Conservation (phyloP, 2,888 invertebrate genomes). For the Pteria penguin region DNA sequence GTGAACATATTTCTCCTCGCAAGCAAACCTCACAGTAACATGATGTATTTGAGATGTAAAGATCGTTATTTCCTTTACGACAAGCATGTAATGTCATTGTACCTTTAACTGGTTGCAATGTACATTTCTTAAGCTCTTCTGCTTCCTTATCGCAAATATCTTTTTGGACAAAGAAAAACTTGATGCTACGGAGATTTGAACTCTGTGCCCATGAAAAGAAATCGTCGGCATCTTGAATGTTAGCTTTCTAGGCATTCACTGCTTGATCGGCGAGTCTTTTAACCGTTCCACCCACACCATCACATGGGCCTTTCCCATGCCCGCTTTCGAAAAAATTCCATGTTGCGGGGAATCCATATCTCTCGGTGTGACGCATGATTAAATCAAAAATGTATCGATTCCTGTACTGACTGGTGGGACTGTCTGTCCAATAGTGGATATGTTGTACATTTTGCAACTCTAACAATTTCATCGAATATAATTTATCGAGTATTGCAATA, state of each 20-base stretch:
- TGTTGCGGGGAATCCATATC: constrained; percentile 15
- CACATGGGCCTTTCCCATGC: constrained; percentile 6
- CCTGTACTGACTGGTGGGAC: constrained; percentile 51
- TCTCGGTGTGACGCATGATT: constrained; percentile 30
- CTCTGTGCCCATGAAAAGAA: neutral
- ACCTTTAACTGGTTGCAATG: constrained; percentile 5
- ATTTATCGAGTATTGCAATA: constrained; percentile 41
- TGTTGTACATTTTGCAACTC: constrained; percentile 8
- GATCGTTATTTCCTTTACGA: neutral
- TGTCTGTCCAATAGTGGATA: constrained; percentile 48
- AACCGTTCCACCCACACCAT: constrained; percentile 3
- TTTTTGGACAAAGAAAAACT: neutral
- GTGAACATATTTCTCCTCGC: no score
- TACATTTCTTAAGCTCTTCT: neutral
- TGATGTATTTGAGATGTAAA: constrained; percentile 9
- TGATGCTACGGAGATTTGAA: no score
- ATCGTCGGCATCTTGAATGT: constrained; percentile 4
- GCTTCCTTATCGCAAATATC: neutral
- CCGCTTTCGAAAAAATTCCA: constrained; percentile 20
- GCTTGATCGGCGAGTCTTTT: constrained; percentile 15
- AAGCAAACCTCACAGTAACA: constrained; percentile 23
- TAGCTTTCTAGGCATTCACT: neutral
- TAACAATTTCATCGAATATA: neutral
- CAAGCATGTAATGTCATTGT: constrained; percentile 18
- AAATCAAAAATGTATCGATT: constrained; percentile 49